Evolutionary conservation across 2,888 invertebrate species (phyloP), one percentile per base, ranked within the genome.

Genomic region (Linyphia triangularis): DNA sequence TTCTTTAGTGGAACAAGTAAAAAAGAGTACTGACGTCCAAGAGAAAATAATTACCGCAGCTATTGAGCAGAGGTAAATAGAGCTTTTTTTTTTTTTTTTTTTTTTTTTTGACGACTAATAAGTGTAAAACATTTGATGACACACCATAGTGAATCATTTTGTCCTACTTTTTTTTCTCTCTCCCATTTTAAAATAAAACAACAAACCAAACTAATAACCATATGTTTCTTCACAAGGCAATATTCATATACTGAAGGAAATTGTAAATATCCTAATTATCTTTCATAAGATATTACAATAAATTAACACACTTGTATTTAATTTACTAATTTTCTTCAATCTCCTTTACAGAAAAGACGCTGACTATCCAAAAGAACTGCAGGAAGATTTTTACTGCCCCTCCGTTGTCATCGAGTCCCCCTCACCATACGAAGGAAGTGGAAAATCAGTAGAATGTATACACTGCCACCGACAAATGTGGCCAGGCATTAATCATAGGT

Each of bases 1-100:
- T 51, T n/a, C 75, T 89, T 37, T 92, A 96, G 96, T 96, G 94
- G 96, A 96, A 93, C 95, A 96, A 93, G 94, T 96, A 77, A 96
- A 96, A 93, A 95, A 95, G 77, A 94, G 94, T 91, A 93, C 94
- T 83, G 95, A 96, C 92, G 93, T 95, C 91, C 94, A 95, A 91
- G 95, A 95, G 91, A 95, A 95, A 92, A 95, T 96, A 85, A 94
- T 96, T 70, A 93, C 94, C 72, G 95, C 95, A 37, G 95, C 95
- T 85, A 94, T 94, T 92, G 95, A 95, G 91, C 94, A 94, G 77
- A 94, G 95, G 91, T 91, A 91, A 93, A 94, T 61, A 67, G n/a
- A n/a, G n/a, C n/a, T n/a, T n/a, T n/a, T n/a, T n/a, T n/a, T n/a
- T n/a, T n/a, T n/a, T n/a, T n/a, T n/a, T n/a, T n/a, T n/a, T n/a